Evolutionary conservation across 2,113 vertebrate genomes (phyloP), one percentile per base, ranked within the genome.

Genomic region (Scatophagus argus): DNA sequence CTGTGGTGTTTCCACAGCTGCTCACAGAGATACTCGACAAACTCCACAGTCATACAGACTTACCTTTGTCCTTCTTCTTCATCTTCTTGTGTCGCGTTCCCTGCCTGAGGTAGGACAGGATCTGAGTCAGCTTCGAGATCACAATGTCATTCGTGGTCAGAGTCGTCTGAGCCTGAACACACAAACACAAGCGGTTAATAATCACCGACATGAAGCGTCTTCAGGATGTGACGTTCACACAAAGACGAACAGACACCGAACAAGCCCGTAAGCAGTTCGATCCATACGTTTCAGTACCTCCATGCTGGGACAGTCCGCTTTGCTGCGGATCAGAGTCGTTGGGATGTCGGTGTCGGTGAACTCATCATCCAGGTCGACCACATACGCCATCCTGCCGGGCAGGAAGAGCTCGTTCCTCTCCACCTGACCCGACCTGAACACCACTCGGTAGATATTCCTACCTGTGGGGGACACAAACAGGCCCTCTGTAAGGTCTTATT

Each of bases 71-170:
- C 66, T 98, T 99, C 93, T 97, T 99, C 94, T 99, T 99, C 10
- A 99, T 93, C 89, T 99, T 99, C 95, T 98, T 99, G 93, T 98
- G 98, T 2, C 98, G 95, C 0, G 98, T 99, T 8, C 98, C 98
- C 83, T 99, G 98, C 21, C 98, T 93, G 85, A 99, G 94, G 82
- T 99, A 99, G 25, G 98, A 99, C 75, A 99, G 95, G 92, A 99
- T 99, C 93, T 99, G 98, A 0, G 98, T 99, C 79, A 99, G 93
- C 69, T 99, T 99, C 69, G 97, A 99, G 91, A 99, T 99, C 74
- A 99, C 98, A 0, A 99, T 99, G 93, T 99, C 98, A 0, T 99
- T 99, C 76, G 98, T 99, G 80, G 98, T 99, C 78, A 99, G 93
- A 0, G 98, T 99, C 13, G 98, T 99, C 93, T 99, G 98, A 16